Evolutionary conservation across 2,113 vertebrate genomes (phyloP).

Genomic region (Rhagologus leucostigma): DNA sequence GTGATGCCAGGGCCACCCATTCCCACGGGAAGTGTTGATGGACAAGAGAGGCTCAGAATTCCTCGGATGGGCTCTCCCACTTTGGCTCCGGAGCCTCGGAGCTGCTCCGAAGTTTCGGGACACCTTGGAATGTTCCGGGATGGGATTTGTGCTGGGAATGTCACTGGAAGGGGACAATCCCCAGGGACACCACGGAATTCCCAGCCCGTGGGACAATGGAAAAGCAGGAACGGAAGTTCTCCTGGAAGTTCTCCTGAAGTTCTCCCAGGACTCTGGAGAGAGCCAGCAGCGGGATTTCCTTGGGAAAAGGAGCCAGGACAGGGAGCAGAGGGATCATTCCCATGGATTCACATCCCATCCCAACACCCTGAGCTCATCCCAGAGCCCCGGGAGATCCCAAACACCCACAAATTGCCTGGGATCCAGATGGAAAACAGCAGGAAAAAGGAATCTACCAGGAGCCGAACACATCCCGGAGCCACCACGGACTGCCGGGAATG

Average conservation of each 20-base stretch:
- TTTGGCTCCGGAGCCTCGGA: background rate
- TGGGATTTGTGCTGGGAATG: background rate
- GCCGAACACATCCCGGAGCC: background rate
- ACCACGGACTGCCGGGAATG: rapidly evolving
- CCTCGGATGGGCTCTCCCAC: rapidly evolving
- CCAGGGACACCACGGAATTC: background rate
- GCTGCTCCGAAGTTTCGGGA: rapidly evolving
- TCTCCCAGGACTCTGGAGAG: rapidly evolving
- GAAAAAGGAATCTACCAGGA: background rate
- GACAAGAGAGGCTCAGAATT: background rate
- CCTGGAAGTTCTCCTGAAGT: background rate
- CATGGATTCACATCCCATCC: background rate
- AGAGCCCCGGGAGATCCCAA: rapidly evolving
- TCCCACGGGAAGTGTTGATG: background rate
- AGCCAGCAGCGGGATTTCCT: background rate
- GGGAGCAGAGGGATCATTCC: background rate
- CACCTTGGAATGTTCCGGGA: background rate
- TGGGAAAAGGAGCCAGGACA: background rate
- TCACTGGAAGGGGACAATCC: background rate
- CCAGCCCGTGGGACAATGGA: rapidly evolving
- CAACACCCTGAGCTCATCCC: background rate
- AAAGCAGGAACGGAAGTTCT: background rate
- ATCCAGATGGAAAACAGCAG: background rate
- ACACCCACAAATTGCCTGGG: no score
- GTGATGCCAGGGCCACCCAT: rapidly evolving